A percentile compares a stretch with the other conserved stretches of the same genome.
phyloP scores from a whole-genome alignment of 2,113 vertebrate species.

The Daphoenositta chrysoptera region DNA sequence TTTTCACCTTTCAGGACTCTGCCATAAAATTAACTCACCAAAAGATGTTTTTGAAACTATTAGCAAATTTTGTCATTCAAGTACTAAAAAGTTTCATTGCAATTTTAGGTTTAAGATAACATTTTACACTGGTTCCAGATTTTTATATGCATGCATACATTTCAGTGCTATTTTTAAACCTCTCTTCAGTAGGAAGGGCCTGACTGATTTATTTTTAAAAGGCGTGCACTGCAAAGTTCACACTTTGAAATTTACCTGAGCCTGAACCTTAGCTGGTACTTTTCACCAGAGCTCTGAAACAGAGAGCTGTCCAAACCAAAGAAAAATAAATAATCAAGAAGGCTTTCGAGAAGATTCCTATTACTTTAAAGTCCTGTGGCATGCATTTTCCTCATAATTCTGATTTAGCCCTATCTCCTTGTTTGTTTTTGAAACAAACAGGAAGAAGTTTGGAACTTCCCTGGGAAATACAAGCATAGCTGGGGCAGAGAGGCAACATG shows the following conservation, averaged over 20 bases:
- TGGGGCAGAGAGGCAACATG: neutral
- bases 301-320: neutral
- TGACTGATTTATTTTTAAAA: neutral
- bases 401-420: neutral
- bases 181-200: neutral
- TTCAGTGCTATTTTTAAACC: neutral
- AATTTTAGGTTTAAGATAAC: neutral
- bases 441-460: constrained; percentile 16
- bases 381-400: neutral
- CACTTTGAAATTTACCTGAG: neutral
- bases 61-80: neutral
- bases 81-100: neutral
- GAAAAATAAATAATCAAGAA: neutral
- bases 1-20: neutral
- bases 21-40: neutral
- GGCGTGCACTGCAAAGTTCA: neutral
- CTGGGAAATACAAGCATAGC: neutral
- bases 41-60: neutral
- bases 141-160: neutral
- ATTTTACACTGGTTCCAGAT: neutral
- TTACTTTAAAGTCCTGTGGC: neutral
- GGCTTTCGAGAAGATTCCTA: neutral
- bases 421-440: neutral
- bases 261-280: neutral
- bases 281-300: neutral